Evolutionary conservation across 1,140 invertebrate genomes (phyloP).

Genomic region (Oryctes rhinoceros): DNA sequence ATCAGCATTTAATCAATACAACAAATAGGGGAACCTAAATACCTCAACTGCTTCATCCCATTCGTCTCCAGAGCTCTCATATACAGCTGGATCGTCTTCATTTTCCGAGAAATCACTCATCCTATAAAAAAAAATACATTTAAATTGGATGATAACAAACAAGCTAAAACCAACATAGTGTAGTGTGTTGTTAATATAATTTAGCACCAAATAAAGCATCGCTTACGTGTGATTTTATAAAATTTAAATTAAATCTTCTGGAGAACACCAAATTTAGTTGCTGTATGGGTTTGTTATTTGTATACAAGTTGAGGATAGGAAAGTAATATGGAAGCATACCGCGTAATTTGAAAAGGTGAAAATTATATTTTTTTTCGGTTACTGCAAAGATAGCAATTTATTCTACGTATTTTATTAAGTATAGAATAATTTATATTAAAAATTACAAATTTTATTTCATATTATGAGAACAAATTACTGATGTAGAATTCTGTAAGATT

Average conservation of each 20-base stretch:
- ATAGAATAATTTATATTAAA: too few species aligned
- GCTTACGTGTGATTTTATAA: not conserved
- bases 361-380: too few species aligned
- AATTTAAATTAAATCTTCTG: not conserved
- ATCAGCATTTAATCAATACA: not conserved
- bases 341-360: too few species aligned
- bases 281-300: not conserved
- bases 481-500: too few species aligned
- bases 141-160: too few species aligned
- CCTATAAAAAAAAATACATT: constrained; percentile 19
- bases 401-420: too few species aligned
- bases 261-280: too few species aligned
- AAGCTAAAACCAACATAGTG: too few species aligned
- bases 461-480: too few species aligned
- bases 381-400: too few species aligned
- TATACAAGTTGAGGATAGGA: not conserved
- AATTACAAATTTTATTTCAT: too few species aligned
- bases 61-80: constrained; percentile 57
- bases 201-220: not conserved
- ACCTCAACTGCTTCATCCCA: constrained; percentile 51
- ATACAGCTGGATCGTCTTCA: constrained; percentile 57
- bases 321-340: not conserved
- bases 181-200: not conserved
- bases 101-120: constrained; percentile 53
- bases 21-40: not conserved